Base-by-base conservation (phyloP, 2,888 invertebrate species). In the Idaea dimidiata region DNA sequence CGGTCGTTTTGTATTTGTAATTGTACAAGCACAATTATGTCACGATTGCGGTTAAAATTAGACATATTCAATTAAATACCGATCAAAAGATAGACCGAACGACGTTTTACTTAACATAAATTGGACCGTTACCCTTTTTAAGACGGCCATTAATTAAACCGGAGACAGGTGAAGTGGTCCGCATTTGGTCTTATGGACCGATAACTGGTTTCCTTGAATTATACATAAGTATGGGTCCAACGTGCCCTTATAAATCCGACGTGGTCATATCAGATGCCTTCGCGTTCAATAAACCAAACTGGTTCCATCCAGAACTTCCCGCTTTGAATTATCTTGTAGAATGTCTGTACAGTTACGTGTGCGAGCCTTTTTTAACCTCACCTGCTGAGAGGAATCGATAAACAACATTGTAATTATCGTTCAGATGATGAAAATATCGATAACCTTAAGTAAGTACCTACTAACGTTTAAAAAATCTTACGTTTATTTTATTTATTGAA, bases 261-360 rank as follows among this genome's bases (percentile, higher is more conserved):
- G 82, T 82, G 81, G 82, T 71, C 68, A 71, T 72, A 72, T 77
- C 78, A 82, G 81, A 88, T 89, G 83, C 86, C 87, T 74, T 74
- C 77, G 84, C 85, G 87, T 84, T 86, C 87, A 84, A 83, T 83
- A 86, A 79, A 84, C 86, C 74, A 84, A 89, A 89, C 89, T 72
- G 86, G 89, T 89, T 87, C 69, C 71, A 73, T 79, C 77, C 84
- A 79, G 82, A 80, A 78, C 88, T 87, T 88, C 86, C 89, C 85
- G 87, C 83, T 85, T 84, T 69, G 81, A 82, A 83, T 86, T 81
- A 87, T 84, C 83, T 85, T 79, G 86, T 87, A 88, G 86, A 89
- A 87, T 86, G 86, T 76, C 73, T 82, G 72, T 86, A 90, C 89
- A 86, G 89, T 88, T 90, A 88, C 64, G 59, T 64, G 59, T 56